Base-by-base conservation (phyloP, 35 echinoderm and acorn worm species). In the Holothuria glaberrima region DNA sequence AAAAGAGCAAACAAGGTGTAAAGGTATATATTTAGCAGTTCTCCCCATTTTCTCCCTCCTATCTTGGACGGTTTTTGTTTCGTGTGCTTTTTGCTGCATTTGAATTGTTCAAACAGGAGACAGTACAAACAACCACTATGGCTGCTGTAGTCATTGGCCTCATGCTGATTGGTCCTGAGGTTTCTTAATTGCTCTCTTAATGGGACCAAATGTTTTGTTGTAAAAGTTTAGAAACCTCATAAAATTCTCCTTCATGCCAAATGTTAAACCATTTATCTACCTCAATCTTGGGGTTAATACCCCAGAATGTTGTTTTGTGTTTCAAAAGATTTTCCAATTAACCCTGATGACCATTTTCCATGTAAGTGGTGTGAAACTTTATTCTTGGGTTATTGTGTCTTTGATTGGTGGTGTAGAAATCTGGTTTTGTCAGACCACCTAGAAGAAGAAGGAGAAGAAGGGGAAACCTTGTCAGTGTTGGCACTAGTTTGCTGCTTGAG, bases 291-390 rank as follows among this genome's bases (percentile, higher is more conserved):
- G 6, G 13, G 29, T 41, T n/a, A 27, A 38, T 22, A n/a, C 22
- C 29, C 29, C 28, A 31, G 41, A 75, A 38, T 38, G 44, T 21
- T n/a, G 71, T 41, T 75, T 75, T 75, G 71, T 75, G 71, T 32
- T 29, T 41, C 44, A 32, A 75, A n/a, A 38, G 71, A 75, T 75
- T 75, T 75, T 75, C 71, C 71, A 75, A 75, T 75, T 75, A 75
- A 34, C 21, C 22, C 71, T 75, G 71, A 75, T 75, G 71, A 75
- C 44, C 32, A 41, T 75, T n/a, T 41, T 41, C 71, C 41, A 10
- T 75, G 41, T 13, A 45, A 38, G 31, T 75, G 34, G 71, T 75
- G 71, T 75, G 71, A 75, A 75, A 41, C 22, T 75, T 75, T n/a
- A 14, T 69, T 69, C 31, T 33, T 30, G 0, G 66, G 22, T 54